phyloP scores from a whole-genome alignment of 2,797 vertebrate genomes.

The Odontamblyopus lacepedii region DNA sequence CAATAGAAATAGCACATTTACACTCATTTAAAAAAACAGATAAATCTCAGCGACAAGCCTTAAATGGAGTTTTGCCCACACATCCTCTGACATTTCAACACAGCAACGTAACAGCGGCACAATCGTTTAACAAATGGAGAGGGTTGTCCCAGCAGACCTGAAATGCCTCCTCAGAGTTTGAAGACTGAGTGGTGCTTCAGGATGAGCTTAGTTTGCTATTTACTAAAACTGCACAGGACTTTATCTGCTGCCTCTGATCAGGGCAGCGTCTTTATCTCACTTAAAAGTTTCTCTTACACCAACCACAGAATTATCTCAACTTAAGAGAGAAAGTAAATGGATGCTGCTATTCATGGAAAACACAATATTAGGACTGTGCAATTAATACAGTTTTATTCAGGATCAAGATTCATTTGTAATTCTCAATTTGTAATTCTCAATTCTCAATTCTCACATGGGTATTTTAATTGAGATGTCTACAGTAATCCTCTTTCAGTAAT shows the following conservation, averaged over 20 bases:
- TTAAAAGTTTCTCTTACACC: slow-evolving; percentile 38
- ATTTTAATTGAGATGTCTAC: no score
- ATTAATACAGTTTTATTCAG: neutral
- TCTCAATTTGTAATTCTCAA: no score
- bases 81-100: slow-evolving; percentile 68
- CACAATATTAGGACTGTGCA: neutral
- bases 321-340: neutral
- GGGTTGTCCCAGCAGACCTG: slow-evolving; percentile 47
- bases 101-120: slow-evolving; percentile 62
- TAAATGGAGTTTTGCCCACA: slow-evolving; percentile 64
- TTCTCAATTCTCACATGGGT: no score
- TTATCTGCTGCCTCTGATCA: slow-evolving; percentile 44
- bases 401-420: no score
- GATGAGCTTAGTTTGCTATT: slow-evolving; percentile 57
- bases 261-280: slow-evolving; percentile 49
- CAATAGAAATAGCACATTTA: slow-evolving; percentile 52
- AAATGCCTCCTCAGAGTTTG: slow-evolving; percentile 56
- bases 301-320: slow-evolving; percentile 20
- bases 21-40: slow-evolving; percentile 61
- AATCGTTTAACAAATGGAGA: slow-evolving; percentile 67
- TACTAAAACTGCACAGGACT: slow-evolving; percentile 53
- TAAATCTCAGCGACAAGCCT: slow-evolving; percentile 69
- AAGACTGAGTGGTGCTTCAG: slow-evolving; percentile 63
- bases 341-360: neutral
- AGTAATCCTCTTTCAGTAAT: no score